A percentile compares a stretch with the other conserved stretches of the same genome.
These are phyloP conservation scores for Dryocosmus kuriphilus DNA, from an alignment of 2,888 invertebrate genomes.

Conservation along the genomic window DNA sequence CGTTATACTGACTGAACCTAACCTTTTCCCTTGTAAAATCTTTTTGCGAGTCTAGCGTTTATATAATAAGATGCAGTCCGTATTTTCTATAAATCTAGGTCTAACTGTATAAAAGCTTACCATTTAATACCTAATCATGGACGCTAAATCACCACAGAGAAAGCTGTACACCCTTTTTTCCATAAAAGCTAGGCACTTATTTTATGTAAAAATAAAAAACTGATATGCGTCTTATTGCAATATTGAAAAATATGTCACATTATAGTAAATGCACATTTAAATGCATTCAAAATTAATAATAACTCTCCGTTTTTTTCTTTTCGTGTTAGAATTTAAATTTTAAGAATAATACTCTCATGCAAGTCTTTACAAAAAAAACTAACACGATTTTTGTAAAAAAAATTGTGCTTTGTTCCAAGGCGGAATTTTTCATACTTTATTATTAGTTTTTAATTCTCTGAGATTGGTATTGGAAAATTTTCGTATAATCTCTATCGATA, in stretches of 20 bases:
- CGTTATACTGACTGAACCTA: not conserved
- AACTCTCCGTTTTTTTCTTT: not conserved
- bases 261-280: not conserved
- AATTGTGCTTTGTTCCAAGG: not conserved
- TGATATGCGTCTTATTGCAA: not conserved
- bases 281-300: slow-evolving; percentile 12
- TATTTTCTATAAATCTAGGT: not conserved
- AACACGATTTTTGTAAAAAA: not conserved
- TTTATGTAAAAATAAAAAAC: not conserved
- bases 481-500: no score
- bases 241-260: slow-evolving; percentile 1
- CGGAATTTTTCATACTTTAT: not conserved
- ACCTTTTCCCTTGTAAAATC: not conserved
- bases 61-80: not conserved
- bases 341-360: slow-evolving; percentile 24
- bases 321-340: not conserved
- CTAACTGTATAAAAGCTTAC: not conserved
- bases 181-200: slow-evolving; percentile 8
- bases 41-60: not conserved
- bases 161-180: not conserved
- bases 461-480: not conserved
- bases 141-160: slow-evolving; percentile 16
- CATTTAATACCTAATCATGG: slow-evolving; percentile 30
- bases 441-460: not conserved
- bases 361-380: slow-evolving; percentile 10